Conservation (phyloP, 2,797 vertebrate species). For the Microchirus variegatus region DNA sequence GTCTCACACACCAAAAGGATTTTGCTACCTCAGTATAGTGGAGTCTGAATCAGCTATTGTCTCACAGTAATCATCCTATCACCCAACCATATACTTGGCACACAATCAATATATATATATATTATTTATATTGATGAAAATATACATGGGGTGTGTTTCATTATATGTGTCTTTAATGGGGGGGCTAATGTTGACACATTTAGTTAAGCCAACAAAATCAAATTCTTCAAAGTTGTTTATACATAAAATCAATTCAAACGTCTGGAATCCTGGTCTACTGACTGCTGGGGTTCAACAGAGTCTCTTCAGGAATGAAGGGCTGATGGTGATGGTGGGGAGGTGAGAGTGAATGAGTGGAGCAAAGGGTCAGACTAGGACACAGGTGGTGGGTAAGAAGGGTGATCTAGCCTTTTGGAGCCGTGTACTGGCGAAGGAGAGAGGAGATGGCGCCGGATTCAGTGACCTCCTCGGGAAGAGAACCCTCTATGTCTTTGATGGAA, state of each 20-base stretch:
- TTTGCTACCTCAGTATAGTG: conserved; percentile 13
- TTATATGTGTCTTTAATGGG: conserved; percentile 28
- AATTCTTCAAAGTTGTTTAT: conserved; percentile 47
- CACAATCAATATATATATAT: conserved; percentile 24
- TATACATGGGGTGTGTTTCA: conserved; percentile 30
- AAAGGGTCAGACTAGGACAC: conserved; percentile 17
- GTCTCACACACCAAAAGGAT: conserved; percentile 3
- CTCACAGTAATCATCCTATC: conserved; percentile 23
- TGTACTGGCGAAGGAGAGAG: conserved; percentile 85
- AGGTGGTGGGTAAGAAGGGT: neutral
- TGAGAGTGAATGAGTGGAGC: conserved; percentile 1
- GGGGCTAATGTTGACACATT: conserved; percentile 30
- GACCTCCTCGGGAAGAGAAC: conserved; percentile 92
- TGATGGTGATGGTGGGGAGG: conserved; percentile 20
- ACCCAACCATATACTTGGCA: conserved; percentile 41
- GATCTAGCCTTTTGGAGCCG: conserved; percentile 78
- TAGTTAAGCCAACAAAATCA: conserved; percentile 24
- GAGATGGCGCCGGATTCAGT: conserved; percentile 90
- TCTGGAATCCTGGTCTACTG: conserved; percentile 33
- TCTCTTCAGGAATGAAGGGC: conserved; percentile 37
- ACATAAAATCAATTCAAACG: conserved; percentile 45
- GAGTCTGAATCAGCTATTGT: conserved; percentile 9
- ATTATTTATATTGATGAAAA: conserved; percentile 33
- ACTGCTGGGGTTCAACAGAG: conserved; percentile 32
- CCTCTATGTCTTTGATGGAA: conserved; percentile 91